Base-by-base conservation (phyloP, 2,888 invertebrate species). In the Mallateleia sp. region DNA sequence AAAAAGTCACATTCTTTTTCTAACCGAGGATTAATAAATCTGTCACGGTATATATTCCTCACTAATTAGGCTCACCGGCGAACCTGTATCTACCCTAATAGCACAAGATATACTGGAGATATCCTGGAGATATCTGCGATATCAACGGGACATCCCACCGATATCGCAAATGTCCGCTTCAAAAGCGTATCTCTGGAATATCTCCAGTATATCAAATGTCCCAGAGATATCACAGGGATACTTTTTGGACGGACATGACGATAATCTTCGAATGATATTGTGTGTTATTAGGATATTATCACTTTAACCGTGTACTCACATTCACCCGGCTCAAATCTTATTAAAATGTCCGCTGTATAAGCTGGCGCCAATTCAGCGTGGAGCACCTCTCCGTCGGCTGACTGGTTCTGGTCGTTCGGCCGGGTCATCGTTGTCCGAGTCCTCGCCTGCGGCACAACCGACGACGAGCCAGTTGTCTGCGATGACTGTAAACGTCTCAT, bases 31-130 rank as follows among this genome's bases (percentile, higher is more conserved):
- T 69, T 54, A 25, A 3, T 0, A 56, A 56, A 25, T 9, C 20
- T 50, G 0, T 11, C 25, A 28, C 42, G 69, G 69, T 1, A 38
- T 42, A 11, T 25, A 56, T 25, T 38, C 54, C 15, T 69, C 54
- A 22, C 54, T 24, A 24, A 69, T 54, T 4, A 69, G 32, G n/a
- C 69, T 69, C 0, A 69, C 15, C 25, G 69, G 54, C 11, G 69
- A 69, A 1, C 69, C 69, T 9, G 69, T 20, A 25, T 69, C 69
- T 9, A 69, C 20, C n/a, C n/a, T n/a, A n/a, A n/a, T n/a, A n/a
- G n/a, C n/a, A n/a, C n/a, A n/a, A n/a, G n/a, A n/a, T n/a, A n/a
- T n/a, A n/a, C n/a, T n/a, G n/a, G n/a, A n/a, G n/a, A n/a, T n/a
- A n/a, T n/a, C n/a, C n/a, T n/a, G n/a, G n/a, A n/a, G n/a, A n/a